phyloP scores from a whole-genome alignment of 2,113 vertebrate genomes.

The Gnathonemus longibarbis region DNA sequence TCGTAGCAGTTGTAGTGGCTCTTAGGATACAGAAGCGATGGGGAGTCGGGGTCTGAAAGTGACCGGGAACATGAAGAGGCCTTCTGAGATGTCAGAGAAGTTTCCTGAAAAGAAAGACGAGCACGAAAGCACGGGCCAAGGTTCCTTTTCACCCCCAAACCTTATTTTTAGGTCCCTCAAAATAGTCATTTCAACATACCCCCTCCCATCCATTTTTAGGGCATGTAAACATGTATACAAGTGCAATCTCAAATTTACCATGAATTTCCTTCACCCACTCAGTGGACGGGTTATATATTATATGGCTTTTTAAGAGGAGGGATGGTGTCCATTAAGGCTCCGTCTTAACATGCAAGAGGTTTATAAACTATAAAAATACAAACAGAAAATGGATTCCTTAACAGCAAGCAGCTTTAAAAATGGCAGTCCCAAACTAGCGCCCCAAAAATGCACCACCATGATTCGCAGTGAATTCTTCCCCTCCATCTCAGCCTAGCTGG shows the following conservation, averaged over 20 bases:
- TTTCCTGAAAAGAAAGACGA: background rate
- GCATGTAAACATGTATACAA: background rate
- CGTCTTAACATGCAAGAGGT: background rate
- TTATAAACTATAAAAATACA: background rate
- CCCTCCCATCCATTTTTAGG: background rate
- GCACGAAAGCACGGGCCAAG: background rate
- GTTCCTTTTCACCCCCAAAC: background rate
- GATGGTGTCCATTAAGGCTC: background rate
- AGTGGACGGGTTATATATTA: background rate
- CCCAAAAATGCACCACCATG: background rate
- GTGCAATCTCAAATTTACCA: background rate
- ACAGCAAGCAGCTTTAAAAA: background rate
- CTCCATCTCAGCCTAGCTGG: background rate
- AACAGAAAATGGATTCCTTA: background rate
- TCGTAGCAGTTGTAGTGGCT: slow-evolving; percentile 19
- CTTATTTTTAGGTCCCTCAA: background rate
- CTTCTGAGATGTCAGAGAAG: background rate
- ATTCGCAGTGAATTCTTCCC: background rate
- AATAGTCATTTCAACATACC: background rate
- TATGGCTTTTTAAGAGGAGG: background rate
- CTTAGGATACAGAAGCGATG: slow-evolving; percentile 23
- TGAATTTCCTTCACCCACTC: background rate
- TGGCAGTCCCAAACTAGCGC: background rate
- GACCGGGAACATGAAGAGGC: slow-evolving; percentile 24
- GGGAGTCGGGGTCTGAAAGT: slow-evolving; percentile 23